Percentiles rank a stretch among this genome's conserved stretches.
Conservation (phyloP, 2,113 vertebrate species). For the Perognathus longimembris region DNA sequence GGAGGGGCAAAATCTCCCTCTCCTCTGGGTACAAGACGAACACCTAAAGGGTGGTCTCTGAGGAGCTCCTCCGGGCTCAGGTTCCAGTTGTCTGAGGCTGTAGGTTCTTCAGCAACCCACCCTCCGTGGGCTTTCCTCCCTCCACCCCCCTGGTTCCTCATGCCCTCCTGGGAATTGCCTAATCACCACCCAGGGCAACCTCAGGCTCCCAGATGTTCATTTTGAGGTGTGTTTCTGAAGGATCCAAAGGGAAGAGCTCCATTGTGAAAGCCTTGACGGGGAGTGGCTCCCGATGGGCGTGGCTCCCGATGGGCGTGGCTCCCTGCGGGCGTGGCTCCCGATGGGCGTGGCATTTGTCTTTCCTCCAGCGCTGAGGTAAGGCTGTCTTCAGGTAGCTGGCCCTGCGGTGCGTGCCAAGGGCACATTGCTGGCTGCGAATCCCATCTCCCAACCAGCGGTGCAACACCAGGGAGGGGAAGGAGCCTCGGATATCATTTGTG, state of each 20-base stretch:
- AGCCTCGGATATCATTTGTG: not conserved
- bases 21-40: too few species aligned
- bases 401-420: too few species aligned
- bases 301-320: too few species aligned
- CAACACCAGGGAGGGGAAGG: not conserved
- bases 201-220: not conserved
- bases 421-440: not conserved
- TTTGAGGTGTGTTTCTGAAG: conserved; percentile 21
- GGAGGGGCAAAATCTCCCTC: not conserved
- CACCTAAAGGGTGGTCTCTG: not conserved
- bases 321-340: too few species aligned
- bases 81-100: accelerated
- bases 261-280: too few species aligned
- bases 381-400: not conserved
- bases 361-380: not conserved
- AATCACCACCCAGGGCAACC: not conserved
- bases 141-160: not conserved
- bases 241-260: not conserved
- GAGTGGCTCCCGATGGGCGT: too few species aligned
- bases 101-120: not conserved
- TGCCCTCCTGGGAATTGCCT: too few species aligned
- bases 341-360: too few species aligned
- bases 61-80: not conserved
- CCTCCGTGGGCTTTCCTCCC: not conserved
- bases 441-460: not conserved